Percentiles rank a stretch among this genome's conserved stretches.
Evolutionary conservation across 2,888 invertebrate species (phyloP).

Genomic region (Allacma fusca): DNA sequence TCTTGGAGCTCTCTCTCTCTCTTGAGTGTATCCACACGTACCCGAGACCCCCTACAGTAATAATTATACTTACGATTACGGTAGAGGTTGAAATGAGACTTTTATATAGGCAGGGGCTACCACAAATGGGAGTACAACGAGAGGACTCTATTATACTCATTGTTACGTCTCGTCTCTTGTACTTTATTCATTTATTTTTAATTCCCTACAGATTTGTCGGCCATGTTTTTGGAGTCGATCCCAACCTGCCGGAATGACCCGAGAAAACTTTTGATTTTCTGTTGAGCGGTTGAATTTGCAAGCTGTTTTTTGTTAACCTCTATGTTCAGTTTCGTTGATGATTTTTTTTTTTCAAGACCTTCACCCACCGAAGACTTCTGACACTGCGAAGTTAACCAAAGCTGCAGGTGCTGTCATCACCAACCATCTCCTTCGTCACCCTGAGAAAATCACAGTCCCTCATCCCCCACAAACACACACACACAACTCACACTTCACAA

Average conservation of each 20-base stretch:
- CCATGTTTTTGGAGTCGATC: slow-evolving; percentile 32
- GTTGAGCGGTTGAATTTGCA: slow-evolving; percentile 21
- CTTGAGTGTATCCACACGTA: too few relatives aligned
- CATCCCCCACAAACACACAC: too few relatives aligned
- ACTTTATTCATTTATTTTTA: slow-evolving; percentile 18
- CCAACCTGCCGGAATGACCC: slow-evolving; percentile 25
- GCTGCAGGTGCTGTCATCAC: too few relatives aligned
- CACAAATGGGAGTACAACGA: background rate
- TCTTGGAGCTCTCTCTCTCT: too few relatives aligned
- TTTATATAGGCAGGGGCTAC: background rate
- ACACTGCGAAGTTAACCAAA: background rate
- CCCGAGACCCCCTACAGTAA: too few relatives aligned
- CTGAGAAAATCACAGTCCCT: too few relatives aligned
- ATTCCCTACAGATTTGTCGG: slow-evolving; percentile 37
- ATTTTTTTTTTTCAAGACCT: slow-evolving; percentile 17
- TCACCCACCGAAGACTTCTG: background rate
- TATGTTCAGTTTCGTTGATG: background rate
- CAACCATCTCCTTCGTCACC: too few relatives aligned
- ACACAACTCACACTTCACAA: too few relatives aligned
- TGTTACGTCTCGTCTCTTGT: background rate
- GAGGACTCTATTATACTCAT: background rate
- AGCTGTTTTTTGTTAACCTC: slow-evolving; percentile 20
- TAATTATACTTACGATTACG: too few relatives aligned
- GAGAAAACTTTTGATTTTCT: slow-evolving; percentile 35
- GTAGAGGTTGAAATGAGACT: too few relatives aligned